Evolutionary conservation across 2,113 vertebrate species (phyloP).

Genomic region (Stegostoma tigrinum): DNA sequence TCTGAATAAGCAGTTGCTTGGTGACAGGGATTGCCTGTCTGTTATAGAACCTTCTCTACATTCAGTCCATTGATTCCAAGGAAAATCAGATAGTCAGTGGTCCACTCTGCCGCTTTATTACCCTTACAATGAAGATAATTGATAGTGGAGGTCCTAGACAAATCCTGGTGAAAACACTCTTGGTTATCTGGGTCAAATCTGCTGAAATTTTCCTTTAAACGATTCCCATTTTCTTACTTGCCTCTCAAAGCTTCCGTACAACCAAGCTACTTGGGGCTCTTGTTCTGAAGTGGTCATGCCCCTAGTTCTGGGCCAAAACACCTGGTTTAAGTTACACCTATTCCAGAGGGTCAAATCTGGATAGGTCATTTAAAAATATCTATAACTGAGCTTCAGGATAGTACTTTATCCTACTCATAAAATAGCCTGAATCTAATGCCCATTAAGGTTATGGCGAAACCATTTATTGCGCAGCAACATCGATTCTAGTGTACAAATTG

Average conservation of each 20-base stretch:
- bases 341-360: no score
- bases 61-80: background rate
- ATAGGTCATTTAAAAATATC: no score
- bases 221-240: background rate
- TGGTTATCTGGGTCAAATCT: background rate
- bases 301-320: no score
- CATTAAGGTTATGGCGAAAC: background rate
- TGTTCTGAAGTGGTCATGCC: no score
- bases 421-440: background rate
- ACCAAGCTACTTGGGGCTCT: no score
- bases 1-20: background rate
- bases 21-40: background rate
- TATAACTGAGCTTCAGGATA: background rate
- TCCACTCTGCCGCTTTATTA: background rate
- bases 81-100: background rate
- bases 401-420: background rate
- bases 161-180: background rate
- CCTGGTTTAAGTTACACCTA: no score
- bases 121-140: background rate
- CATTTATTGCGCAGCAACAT: background rate
- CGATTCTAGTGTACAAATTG: background rate
- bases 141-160: background rate
- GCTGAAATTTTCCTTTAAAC: background rate
- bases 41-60: background rate
- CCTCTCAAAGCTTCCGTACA: background rate